These are phyloP conservation scores for Myrmophylax atrothorax DNA, from an alignment of 2,113 vertebrate species.

Conservation along the genomic window DNA sequence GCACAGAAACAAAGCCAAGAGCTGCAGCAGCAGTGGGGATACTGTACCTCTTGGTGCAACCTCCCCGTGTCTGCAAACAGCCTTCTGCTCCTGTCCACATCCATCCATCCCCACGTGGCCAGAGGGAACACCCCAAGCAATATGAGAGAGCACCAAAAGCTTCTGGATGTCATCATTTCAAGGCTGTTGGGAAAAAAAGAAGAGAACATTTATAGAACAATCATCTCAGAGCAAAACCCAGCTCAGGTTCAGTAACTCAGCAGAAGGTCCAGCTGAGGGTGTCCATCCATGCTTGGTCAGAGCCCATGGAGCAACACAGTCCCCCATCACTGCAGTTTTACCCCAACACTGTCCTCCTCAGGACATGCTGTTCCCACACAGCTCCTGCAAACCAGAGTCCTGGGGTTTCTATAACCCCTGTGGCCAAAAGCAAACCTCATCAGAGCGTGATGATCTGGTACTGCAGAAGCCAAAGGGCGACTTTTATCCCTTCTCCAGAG, in stretches of 20 bases:
- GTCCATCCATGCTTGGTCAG: accelerated
- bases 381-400: neutral
- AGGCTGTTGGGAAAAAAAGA: slow-evolving; percentile 70
- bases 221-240: neutral
- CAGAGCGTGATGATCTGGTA: accelerated
- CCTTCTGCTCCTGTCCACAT: slow-evolving; percentile 60
- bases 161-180: slow-evolving; percentile 81
- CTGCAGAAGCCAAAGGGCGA: neutral
- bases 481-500: neutral
- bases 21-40: neutral
- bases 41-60: slow-evolving; percentile 76
- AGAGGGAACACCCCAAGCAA: slow-evolving; percentile 79
- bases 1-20: neutral
- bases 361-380: neutral
- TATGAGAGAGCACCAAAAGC: slow-evolving; percentile 78
- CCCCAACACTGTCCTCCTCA: neutral
- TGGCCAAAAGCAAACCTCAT: neutral
- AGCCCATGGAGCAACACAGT: accelerated
- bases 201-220: slow-evolving; percentile 18
- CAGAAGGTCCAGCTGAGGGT: neutral
- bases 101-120: slow-evolving; percentile 77
- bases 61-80: slow-evolving; percentile 21
- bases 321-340: neutral
- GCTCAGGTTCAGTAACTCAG: accelerated
- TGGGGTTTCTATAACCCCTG: neutral